Conservation (phyloP, 2,113 vertebrate species). For the Triplophysa rosa region DNA sequence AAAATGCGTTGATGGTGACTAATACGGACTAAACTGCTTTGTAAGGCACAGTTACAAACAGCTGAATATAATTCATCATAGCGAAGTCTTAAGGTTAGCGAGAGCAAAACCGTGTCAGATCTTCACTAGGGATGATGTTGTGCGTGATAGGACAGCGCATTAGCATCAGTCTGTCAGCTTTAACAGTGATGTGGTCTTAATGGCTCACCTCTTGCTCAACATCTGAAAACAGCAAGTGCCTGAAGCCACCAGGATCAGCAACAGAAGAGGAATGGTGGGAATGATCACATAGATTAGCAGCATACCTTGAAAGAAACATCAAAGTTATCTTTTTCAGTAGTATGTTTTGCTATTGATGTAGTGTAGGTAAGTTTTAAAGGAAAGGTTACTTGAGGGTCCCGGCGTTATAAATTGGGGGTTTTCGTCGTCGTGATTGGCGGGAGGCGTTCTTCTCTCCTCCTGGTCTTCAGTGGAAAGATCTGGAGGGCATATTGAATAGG, state of each 20-base stretch:
- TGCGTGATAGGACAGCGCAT: constrained; percentile 2
- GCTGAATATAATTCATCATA: constrained; percentile 28
- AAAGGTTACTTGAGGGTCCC: constrained; percentile 68
- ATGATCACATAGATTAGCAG: constrained; percentile 93
- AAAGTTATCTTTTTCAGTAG: not conserved
- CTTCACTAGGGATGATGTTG: not conserved
- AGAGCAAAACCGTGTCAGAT: constrained; percentile 6
- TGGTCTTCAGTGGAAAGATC: constrained; percentile 72
- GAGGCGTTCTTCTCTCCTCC: constrained; percentile 54
- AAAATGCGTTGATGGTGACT: constrained; percentile 38
- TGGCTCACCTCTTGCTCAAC: constrained; percentile 85
- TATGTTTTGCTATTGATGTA: not conserved
- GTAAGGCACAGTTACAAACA: constrained; percentile 25
- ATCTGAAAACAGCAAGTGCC: constrained; percentile 94
- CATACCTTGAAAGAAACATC: constrained; percentile 75
- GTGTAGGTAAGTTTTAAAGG: not conserved
- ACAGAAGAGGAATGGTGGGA: constrained; percentile 91
- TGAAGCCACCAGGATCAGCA: constrained; percentile 94
- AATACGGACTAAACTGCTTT: constrained; percentile 35
- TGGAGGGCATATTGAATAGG: constrained; percentile 56
- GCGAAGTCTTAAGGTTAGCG: constrained; percentile 13
- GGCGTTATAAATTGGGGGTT: constrained; percentile 62
- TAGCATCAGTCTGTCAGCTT: constrained; percentile 17
- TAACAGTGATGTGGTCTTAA: constrained; percentile 15
- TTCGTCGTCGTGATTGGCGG: constrained; percentile 42